Evolutionary conservation across 1,140 invertebrate genomes (phyloP), one percentile per base, ranked within the genome.

Genomic region (Dufourea novaeangliae): DNA sequence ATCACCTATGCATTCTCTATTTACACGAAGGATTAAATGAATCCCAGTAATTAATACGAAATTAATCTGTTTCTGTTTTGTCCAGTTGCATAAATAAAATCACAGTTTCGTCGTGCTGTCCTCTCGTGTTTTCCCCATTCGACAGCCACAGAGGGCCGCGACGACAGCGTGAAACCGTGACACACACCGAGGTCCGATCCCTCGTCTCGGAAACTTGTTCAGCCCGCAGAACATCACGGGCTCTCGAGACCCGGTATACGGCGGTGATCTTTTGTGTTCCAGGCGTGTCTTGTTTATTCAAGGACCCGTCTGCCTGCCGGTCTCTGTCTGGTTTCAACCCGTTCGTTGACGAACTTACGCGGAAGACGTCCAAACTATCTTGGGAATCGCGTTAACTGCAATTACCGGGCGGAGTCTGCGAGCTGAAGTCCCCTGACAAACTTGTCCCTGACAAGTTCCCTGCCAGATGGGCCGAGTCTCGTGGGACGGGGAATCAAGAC

Each of bases 281-380:
- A 5, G 20, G 61, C 46, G 64, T 63, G 56, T 77, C 78, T 83
- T 79, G 78, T 83, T 83, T 80, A 78, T 79, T 73, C 73, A 56
- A 80, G 72, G 71, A 64, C 62, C 7, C 20, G 1, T 6, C 46
- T 3, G 5, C 8, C 4, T n/a, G 4, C 17, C 6, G 20, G 20
- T 1, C 46, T 50, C 46, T 50, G 46, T 50, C 6, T n/a, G 7
- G 34, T 32, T 52, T 63, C 27, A 25, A 14, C 1, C 22, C 59
- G 50, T 63, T 39, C 34, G 46, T 25, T 64, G 62, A 62, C 63
- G 54, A 80, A 83, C 71, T 84, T 84, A 73, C 57, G 56, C 46
- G 29, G 57, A 71, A 68, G 78, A 80, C 52, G 56, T 71, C 34
- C 72, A 73, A 83, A 84, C 82, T 78, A 41, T 50, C 64, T 50